phyloP scores from a whole-genome alignment of 2,888 invertebrate species.

The Drosophila fungiperda region DNA sequence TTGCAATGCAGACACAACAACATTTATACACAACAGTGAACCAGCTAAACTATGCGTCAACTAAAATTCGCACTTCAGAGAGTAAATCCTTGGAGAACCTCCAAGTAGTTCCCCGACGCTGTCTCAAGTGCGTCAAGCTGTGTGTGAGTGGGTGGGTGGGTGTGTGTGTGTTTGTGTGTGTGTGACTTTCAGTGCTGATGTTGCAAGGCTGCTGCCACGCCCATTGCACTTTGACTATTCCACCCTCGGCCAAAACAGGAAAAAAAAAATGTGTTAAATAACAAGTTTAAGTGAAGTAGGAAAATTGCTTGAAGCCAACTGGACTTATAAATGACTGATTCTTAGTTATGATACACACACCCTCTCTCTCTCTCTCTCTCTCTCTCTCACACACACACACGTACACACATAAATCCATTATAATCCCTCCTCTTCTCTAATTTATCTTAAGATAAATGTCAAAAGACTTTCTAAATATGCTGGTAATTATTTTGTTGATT shows the following conservation, averaged over 20 bases:
- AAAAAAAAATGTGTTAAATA: conserved; percentile 25
- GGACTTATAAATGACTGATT: conserved; percentile 62
- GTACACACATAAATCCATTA: background rate
- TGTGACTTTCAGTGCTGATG: conserved; percentile 32
- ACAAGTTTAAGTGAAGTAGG: conserved; percentile 27
- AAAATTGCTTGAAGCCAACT: conserved; percentile 14
- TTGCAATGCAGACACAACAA: conserved; percentile 34
- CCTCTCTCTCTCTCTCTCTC: background rate
- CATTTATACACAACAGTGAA: conserved; percentile 18
- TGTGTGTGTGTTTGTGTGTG: background rate
- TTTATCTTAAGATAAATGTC: conserved; percentile 46
- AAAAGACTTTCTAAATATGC: conserved; percentile 76
- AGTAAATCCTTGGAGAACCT: conserved; percentile 40
- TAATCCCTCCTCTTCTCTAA: background rate
- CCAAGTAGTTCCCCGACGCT: conserved; percentile 29
- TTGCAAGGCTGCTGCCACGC: conserved; percentile 34
- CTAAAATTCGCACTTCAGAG: conserved; percentile 64
- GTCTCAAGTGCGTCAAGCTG: conserved; percentile 31
- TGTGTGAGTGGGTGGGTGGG: conserved; percentile 2
- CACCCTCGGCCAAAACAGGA: background rate
- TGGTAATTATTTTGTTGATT: conserved; percentile 80
- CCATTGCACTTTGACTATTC: conserved; percentile 28
- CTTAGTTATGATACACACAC: conserved; percentile 68
- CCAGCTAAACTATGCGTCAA: conserved; percentile 61
- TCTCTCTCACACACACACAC: background rate